Conservation (phyloP, 1,140 invertebrate genomes). For the Microplitis mediator region DNA sequence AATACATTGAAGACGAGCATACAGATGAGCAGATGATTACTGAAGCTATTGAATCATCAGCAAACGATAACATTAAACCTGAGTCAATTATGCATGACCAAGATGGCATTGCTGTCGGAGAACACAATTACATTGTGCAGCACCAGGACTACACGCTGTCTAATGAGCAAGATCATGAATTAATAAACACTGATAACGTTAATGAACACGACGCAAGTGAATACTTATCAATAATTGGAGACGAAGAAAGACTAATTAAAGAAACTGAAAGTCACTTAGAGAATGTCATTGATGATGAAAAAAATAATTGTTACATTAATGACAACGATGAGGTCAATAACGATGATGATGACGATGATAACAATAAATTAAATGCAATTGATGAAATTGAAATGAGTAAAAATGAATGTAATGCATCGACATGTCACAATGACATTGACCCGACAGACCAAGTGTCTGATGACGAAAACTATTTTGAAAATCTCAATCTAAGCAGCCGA, state of each 20-base stretch:
- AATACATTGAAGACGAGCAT: constrained; percentile 2
- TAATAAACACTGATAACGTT: constrained; percentile 16
- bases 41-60: constrained; percentile 4
- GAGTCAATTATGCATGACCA: constrained; percentile 13
- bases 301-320: not conserved
- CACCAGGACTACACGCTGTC: constrained; percentile 35
- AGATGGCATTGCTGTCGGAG: constrained; percentile 36
- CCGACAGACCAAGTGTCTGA: constrained; percentile 42
- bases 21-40: not conserved
- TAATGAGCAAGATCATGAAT: constrained; percentile 20
- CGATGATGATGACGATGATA: not conserved
- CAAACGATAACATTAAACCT: constrained; percentile 13
- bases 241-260: not conserved
- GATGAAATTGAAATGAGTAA: constrained; percentile 39
- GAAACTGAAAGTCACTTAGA: not conserved
- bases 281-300: not conserved
- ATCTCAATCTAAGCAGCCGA: constrained; percentile 56
- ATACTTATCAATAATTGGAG: constrained; percentile 24
- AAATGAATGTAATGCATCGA: too few relatives aligned
- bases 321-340: not conserved
- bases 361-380: constrained; percentile 23
- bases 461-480: constrained; percentile 59
- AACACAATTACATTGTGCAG: constrained; percentile 48
- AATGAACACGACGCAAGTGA: constrained; percentile 14
- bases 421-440: too few relatives aligned